Base-by-base conservation (phyloP, 2,888 invertebrate species). In the Erebia aethiops region DNA sequence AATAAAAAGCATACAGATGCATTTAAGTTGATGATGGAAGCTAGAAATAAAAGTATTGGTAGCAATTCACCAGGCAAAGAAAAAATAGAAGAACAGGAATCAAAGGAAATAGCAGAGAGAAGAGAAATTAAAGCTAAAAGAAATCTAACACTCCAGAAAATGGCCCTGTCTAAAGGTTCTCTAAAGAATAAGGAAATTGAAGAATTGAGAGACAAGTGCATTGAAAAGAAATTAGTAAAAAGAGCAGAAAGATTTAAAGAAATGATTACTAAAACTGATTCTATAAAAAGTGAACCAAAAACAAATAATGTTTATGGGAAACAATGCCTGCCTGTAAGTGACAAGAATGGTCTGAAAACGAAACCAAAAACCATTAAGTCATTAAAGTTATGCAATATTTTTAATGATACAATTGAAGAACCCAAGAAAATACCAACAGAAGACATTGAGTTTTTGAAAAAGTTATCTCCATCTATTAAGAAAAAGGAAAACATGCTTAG, bases 11-110 rank as follows among this genome's bases (percentile, higher is more conserved):
- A 89, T 75, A 89, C 84, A 68, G 87, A 96, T 92, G 96, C 95
- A 51, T 96, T 96, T 84, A 90, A 95, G 79, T 81, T 96, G 46
- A 90, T 96, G 89, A 96, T 96, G 96, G 95, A 95, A 75, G 95
- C 95, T 18, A 91, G 95, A 75, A 94, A 95, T 80, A 95, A 95
- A 82, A 91, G 92, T 63, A 94, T 96, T 74, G 96, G 96, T 2
- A 85, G 87, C 26, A 96, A 96, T 86, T 94, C 95, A 35, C 94
- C 94, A 10, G 96, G 96, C 0, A 95, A 95, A 86, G 93, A 93
- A 62, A 86, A 82, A 78, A 75, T 75, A 65, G 83, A 84, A 62
- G 81, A 83, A 71, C 75, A 77, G 69, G 84, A 87, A 74, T 72
- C 76, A 35, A 80, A 85, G 74, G 87, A 84, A 71, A 72, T 78